Evolutionary conservation across 2,113 vertebrate species (phyloP), one percentile per base, ranked within the genome.

Genomic region (Puffinus mauretanicus): DNA sequence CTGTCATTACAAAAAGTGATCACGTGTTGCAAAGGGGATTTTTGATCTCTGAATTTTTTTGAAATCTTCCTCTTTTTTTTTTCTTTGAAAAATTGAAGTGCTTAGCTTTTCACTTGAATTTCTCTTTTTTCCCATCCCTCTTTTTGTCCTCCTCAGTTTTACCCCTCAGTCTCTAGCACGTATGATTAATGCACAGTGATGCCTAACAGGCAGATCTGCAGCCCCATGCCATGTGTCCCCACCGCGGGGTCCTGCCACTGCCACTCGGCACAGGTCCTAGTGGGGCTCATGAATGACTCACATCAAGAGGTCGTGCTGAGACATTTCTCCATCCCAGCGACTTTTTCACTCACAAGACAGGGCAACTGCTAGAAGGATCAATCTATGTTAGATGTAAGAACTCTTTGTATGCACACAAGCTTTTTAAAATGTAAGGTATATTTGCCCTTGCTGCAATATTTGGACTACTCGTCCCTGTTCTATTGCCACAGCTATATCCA

Each of bases 121-220:
- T 54, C 27, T 57, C n/a, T 36, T 42, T 60, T 58, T 46, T 16
- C 27, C 26, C 36, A 38, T 34, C 32, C 18, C 22, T 69, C 21
- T 62, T 69, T 42, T 69, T 64, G 26, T 16, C 46, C 30, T 36
- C 30, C 79, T 34, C 60, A 19, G 16, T 32, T 65, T 70, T 46
- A 40, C 52, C 38, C 18, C 13, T 49, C 6, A 1, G 2, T 12
- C 29, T 79, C 34, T 12, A 64, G 22, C 38, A 22, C 0, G 0
- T 25, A 10, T 14, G 42, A 19, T 40, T 32, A 42, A 30, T 5
- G 47, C 32, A 20, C 13, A 5, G 85, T 9, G n/a, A 22, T 51
- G 64, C 65, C 49, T 11, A 4, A 10, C 17, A 29, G 42, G 60
- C 46, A 25, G 38, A 40, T 42, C 40, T 32, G 73, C 66, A 49